phyloP scores from a whole-genome alignment of 2,113 vertebrate species.

The Carassius carassius region DNA sequence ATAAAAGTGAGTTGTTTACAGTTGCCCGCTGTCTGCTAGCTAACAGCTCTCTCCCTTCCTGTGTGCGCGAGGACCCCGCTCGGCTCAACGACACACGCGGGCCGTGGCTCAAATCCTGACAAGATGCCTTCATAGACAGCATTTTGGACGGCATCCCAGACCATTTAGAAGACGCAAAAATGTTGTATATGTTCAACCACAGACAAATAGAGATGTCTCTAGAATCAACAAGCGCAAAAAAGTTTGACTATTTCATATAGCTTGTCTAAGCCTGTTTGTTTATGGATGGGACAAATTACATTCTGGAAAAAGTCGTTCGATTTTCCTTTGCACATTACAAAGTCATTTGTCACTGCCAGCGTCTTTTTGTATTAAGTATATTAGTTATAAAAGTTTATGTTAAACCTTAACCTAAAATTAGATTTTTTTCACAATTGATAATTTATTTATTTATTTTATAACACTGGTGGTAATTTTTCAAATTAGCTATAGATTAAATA shows the following conservation, averaged over 20 bases:
- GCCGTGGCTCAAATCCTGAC: neutral
- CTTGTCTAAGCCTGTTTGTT: neutral
- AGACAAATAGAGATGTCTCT: neutral
- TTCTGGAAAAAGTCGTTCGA: neutral
- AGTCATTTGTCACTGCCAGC: no score
- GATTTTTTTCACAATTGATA: neutral
- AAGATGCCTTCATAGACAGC: conserved; percentile 17
- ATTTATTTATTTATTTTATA: neutral
- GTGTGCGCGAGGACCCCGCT: conserved; percentile 24
- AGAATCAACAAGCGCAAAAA: neutral
- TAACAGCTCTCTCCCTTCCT: conserved; percentile 36
- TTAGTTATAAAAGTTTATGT: no score
- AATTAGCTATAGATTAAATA: neutral
- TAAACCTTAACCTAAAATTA: no score
- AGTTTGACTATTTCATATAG: neutral
- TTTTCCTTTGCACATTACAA: no score
- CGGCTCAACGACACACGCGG: neutral
- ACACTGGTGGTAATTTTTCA: neutral
- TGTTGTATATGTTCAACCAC: neutral
- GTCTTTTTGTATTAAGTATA: no score
- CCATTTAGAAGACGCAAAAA: neutral
- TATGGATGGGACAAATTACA: neutral
- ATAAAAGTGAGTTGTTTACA: conserved; percentile 50
- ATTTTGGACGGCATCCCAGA: neutral
- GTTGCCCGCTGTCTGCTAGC: conserved; percentile 11